Base-by-base conservation (phyloP, 1,140 invertebrate genomes). In the Brachionus angularis region DNA sequence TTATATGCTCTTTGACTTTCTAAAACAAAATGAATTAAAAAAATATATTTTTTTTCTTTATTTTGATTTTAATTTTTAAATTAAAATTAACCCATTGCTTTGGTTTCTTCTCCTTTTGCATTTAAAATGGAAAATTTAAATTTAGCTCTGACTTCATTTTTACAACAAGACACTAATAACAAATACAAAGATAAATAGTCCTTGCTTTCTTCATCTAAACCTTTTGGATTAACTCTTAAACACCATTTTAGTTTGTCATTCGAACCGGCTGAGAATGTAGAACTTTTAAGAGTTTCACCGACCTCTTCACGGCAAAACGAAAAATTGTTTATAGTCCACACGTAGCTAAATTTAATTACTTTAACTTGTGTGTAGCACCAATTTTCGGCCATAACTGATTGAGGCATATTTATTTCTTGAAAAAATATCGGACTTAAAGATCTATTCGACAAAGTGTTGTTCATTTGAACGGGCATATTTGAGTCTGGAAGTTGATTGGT, bases 191-290 rank as follows among this genome's bases (percentile, higher is more conserved):
- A 97, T 78, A 98, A 86, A 84, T 98, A 98, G 86, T 98, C 96
- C 87, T 98, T 98, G 84, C 93, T 96, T 85, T 98, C 96, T 85
- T 98, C 95, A 83, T 98, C 95, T 77, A 98, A 86, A 77, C 96
- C 96, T 86, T 98, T 98, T 70, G 96, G 95, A 86, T 67, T 98
- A 42, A 98, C 94, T 79, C 96, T 87, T 79, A 98, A 87, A 88
- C 94, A 97, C 95, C 96, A 98, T 87, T 97, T 98, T 75, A 98
- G 85, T 87, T 98, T 98, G 82, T 98, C 95, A 85, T 96, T 98
- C 79, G 92, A 90, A 80, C 94, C 94, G 58, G 95, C 95, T 67
- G 94, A 97, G 84, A 98, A 98, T 74, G 94, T 97, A 74, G 94
- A 98, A 82, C 93, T 97, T 86, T 98, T 98, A 77, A 98, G 86